These are phyloP conservation scores for Piscicola geometra DNA, from an alignment of 2,888 invertebrate species.

Conservation along the genomic window DNA sequence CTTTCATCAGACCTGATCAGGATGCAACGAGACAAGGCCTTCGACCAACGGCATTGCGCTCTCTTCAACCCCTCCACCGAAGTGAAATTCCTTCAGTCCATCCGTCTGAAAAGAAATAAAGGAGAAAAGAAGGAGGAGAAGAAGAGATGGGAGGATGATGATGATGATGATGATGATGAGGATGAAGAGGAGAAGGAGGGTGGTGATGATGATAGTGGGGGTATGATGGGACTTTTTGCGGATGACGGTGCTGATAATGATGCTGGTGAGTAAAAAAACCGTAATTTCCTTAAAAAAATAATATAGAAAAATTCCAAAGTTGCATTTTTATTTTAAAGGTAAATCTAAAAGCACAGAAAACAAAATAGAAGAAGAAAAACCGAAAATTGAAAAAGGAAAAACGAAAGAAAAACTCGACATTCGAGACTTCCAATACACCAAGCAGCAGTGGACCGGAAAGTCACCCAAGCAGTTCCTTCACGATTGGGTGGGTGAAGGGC, in stretches of 20 bases:
- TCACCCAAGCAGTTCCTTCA: constrained; percentile 55
- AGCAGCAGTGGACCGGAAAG: constrained; percentile 55
- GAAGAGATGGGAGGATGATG: constrained; percentile 33
- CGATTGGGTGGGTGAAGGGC: constrained; percentile 54
- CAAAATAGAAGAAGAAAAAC: constrained; percentile 1
- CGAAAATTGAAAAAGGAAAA: not conserved
- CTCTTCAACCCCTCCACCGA: not conserved
- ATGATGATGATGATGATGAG: constrained; percentile 39
- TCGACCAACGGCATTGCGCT: not conserved
- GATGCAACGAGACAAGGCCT: not conserved
- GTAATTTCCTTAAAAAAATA: too few relatives aligned
- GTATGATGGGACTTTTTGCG: not conserved
- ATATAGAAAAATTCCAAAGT: too few relatives aligned
- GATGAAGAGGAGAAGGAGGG: constrained; percentile 32
- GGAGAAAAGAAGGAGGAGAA: not conserved
- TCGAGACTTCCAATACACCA: constrained; percentile 52
- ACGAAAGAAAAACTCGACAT: constrained; percentile 34
- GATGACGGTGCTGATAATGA: not conserved
- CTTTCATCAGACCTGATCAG: not conserved
- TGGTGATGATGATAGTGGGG: not conserved
- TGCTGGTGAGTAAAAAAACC: too few relatives aligned
- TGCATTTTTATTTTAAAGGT: too few relatives aligned
- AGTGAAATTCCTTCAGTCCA: not conserved
- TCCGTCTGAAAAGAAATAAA: not conserved
- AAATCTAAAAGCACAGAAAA: not conserved